A percentile compares a stretch with the other conserved stretches of the same genome.
Evolutionary conservation across 2,113 vertebrate species (phyloP).

Genomic region (Anguilla rostrata): DNA sequence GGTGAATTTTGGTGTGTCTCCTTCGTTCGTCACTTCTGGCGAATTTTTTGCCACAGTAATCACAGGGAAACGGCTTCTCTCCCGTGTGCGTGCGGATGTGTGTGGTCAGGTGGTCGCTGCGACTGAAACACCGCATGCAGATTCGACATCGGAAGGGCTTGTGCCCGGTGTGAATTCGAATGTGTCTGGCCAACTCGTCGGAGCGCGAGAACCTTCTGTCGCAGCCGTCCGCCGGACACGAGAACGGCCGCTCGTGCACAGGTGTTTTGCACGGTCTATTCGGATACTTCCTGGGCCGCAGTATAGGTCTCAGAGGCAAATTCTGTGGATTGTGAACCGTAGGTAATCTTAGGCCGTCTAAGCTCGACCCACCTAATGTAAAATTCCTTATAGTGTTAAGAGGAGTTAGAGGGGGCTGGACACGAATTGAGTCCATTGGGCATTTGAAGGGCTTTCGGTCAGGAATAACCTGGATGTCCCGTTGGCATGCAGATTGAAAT

Average conservation of each 20-base stretch:
- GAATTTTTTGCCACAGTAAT: conserved; percentile 85
- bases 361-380: conserved; percentile 73
- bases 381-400: conserved; percentile 93
- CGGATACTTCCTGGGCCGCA: conserved; percentile 86
- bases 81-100: conserved; percentile 90
- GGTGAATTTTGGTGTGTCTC: conserved; percentile 88
- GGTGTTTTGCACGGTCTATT: conserved; percentile 93
- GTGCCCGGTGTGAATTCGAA: conserved; percentile 91
- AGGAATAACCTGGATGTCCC: conserved; percentile 74
- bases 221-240: conserved; percentile 90
- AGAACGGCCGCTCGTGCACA: conserved; percentile 87
- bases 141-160: conserved; percentile 93
- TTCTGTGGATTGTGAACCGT: conserved; percentile 75
- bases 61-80: conserved; percentile 89
- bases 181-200: conserved; percentile 87
- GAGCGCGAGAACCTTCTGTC: conserved; percentile 90
- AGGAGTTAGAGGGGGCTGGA: conserved; percentile 86
- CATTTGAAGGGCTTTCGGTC: conserved; percentile 86
- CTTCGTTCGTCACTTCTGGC: conserved; percentile 85
- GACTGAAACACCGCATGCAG: conserved; percentile 90
- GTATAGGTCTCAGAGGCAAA: conserved; percentile 82
- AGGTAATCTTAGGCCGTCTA: conserved; percentile 63
- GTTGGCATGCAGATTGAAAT: conserved; percentile 82
- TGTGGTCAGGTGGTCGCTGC: conserved; percentile 90
- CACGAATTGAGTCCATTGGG: conserved; percentile 79